Percentiles rank a stretch among this genome's conserved stretches.
These are phyloP conservation scores for Meloidogyne chitwoodi DNA, from an alignment of 1,140 invertebrate species.

Conservation along the genomic window DNA sequence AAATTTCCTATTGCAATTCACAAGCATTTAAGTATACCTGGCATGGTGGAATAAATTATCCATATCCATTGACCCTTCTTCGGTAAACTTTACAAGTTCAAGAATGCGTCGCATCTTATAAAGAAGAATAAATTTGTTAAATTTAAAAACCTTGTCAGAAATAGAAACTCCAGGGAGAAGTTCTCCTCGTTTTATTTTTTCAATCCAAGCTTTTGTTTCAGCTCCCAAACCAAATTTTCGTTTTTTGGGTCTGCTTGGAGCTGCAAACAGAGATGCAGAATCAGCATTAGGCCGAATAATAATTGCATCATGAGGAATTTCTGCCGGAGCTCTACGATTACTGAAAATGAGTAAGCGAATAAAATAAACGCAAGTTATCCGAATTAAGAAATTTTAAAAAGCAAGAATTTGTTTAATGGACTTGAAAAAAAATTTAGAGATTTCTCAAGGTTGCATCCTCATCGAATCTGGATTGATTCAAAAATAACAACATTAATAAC, in stretches of 20 bases:
- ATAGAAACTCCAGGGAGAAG: slow-evolving; percentile 43
- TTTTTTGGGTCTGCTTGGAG: slow-evolving; percentile 45
- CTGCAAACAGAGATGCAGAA: slow-evolving; percentile 43
- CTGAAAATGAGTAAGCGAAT: slow-evolving; percentile 30
- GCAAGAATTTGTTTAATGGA: too few species aligned
- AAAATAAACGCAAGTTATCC: too few species aligned
- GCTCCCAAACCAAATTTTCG: slow-evolving; percentile 54
- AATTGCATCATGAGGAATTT: slow-evolving; percentile 58
- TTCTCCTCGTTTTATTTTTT: slow-evolving; percentile 54
- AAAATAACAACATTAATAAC: too few species aligned
- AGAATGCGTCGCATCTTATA: slow-evolving; percentile 45
- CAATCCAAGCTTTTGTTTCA: slow-evolving; percentile 47
- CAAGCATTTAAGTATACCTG: background rate
- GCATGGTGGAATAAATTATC: slow-evolving; percentile 50
- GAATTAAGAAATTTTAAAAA: too few species aligned
- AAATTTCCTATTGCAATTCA: background rate
- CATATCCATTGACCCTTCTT: slow-evolving; percentile 33
- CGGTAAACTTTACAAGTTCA: slow-evolving; percentile 35
- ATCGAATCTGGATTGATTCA: too few species aligned
- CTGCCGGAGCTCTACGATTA: slow-evolving; percentile 57
- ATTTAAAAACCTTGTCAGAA: slow-evolving; percentile 45
- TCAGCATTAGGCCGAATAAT: slow-evolving; percentile 52
- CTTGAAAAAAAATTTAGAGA: too few species aligned
- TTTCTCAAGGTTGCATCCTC: too few species aligned
- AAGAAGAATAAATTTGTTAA: slow-evolving; percentile 1